Evolutionary conservation across 2,888 invertebrate species (phyloP), one percentile per base, ranked within the genome.

Genomic region (Zygogramma bicolorata): DNA sequence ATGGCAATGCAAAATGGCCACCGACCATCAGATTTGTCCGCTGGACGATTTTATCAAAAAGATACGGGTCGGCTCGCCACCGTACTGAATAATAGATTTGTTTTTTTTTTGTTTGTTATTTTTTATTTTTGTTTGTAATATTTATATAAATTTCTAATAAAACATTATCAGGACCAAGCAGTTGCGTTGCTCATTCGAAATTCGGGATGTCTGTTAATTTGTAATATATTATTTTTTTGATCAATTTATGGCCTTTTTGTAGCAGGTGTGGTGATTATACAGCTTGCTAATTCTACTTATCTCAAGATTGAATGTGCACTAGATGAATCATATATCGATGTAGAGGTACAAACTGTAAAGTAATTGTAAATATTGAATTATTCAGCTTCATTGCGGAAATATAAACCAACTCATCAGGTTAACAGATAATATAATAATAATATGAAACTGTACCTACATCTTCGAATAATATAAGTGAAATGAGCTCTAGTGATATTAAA

Each of bases 11-110:
- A 75, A 72, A 63, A 74, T 79, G 74, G 73, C 73, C 8, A 73
- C 77, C 7, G 76, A 77, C 20, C 65, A 63, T 61, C 75, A 78
- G 71, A 69, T 75, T 15, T 80, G 80, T 70, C 75, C 77, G 34
- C 66, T 80, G 31, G 78, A 80, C 59, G 75, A 77, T 68, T 69
- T 78, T 29, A 71, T 78, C 34, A 73, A 71, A 57, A 75, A 76
- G 59, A 71, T 76, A 60, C 71, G 69, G 38, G 58, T 73, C 22
- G 79, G 80, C 38, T 31, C 71, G n/a, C 79, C 80, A n/a, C 80
- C 79, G 18, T 78, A 78, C 65, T 79, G 68, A 77, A 53, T 61
- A 31, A 58, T 61, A 34, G 38, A 59, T 46, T 22, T 65, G 40
- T 78, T 65, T 65, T 42, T 60, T 29, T 42, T 57, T 71, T 73